A percentile compares a stretch with the other conserved stretches of the same genome.
phyloP scores from a whole-genome alignment of 2,888 invertebrate genomes.

The Drosophila rubida region DNA sequence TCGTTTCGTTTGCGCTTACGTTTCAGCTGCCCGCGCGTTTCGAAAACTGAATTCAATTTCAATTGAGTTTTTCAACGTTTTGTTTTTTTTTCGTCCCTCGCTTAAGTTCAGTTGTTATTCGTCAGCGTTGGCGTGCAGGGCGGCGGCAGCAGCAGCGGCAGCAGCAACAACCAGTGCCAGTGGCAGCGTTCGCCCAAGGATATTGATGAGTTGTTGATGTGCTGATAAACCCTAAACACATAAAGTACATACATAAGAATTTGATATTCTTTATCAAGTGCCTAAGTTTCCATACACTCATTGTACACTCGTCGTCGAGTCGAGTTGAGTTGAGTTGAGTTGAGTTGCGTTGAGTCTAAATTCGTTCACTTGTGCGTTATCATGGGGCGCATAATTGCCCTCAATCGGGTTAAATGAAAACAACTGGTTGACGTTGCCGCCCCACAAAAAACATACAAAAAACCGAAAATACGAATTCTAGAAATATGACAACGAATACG shows the following conservation, averaged over 20 bases:
- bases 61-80: slow-evolving; percentile 49
- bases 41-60: slow-evolving; percentile 56
- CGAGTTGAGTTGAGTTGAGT: neutral
- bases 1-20: slow-evolving; percentile 46
- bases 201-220: slow-evolving; percentile 26
- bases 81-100: slow-evolving; percentile 30
- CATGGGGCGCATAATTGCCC: slow-evolving; percentile 74
- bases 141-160: slow-evolving; percentile 7
- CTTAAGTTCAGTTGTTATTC: slow-evolving; percentile 61
- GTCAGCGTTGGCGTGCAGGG: slow-evolving; percentile 66
- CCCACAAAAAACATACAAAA: slow-evolving; percentile 37
- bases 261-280: slow-evolving; percentile 50
- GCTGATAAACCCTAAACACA: slow-evolving; percentile 35
- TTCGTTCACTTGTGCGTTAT: slow-evolving; percentile 58
- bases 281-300: slow-evolving; percentile 13
- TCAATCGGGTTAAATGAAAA: slow-evolving; percentile 78
- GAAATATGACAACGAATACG: slow-evolving; percentile 7
- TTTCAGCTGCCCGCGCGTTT: slow-evolving; percentile 48
- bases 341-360: slow-evolving; percentile 9
- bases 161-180: slow-evolving; percentile 5
- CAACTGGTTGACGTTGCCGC: slow-evolving; percentile 55
- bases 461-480: slow-evolving; percentile 2
- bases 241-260: slow-evolving; percentile 15
- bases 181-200: slow-evolving; percentile 35
- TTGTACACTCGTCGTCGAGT: neutral